Evolutionary conservation across 2,113 vertebrate genomes (phyloP).

Genomic region (Elachura formosa): DNA sequence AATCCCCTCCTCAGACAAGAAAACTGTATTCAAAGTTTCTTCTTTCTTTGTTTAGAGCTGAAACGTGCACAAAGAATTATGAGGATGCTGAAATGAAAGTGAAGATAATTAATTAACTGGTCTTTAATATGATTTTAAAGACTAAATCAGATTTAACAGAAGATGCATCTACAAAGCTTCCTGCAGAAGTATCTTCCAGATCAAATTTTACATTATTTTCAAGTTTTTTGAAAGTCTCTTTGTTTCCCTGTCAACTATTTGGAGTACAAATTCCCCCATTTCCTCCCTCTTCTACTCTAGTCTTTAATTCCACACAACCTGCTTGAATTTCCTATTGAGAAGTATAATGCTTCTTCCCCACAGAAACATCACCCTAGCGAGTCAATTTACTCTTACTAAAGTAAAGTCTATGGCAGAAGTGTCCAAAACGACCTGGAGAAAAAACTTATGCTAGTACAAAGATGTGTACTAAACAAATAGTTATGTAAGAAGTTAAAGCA

Average conservation of each 20-base stretch:
- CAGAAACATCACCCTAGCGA: background rate
- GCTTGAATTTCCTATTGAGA: background rate
- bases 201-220: background rate
- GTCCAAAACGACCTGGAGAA: background rate
- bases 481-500: background rate
- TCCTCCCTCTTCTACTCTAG: background rate
- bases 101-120: background rate
- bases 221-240: background rate
- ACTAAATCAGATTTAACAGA: background rate
- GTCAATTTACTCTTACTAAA: background rate
- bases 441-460: background rate
- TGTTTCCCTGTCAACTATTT: background rate
- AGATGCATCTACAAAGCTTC: background rate
- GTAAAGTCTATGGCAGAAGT: background rate
- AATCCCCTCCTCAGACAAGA: background rate
- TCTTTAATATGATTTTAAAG: background rate
- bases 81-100: background rate
- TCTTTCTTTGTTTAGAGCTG: background rate
- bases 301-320: background rate
- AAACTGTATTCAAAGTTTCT: background rate
- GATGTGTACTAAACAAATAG: background rate
- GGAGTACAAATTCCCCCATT: background rate
- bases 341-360: background rate
- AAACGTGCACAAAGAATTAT: background rate
- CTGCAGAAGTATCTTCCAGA: background rate